phyloP scores from a whole-genome alignment of 2,797 vertebrate species.

The Threskiornis aethiopicus region DNA sequence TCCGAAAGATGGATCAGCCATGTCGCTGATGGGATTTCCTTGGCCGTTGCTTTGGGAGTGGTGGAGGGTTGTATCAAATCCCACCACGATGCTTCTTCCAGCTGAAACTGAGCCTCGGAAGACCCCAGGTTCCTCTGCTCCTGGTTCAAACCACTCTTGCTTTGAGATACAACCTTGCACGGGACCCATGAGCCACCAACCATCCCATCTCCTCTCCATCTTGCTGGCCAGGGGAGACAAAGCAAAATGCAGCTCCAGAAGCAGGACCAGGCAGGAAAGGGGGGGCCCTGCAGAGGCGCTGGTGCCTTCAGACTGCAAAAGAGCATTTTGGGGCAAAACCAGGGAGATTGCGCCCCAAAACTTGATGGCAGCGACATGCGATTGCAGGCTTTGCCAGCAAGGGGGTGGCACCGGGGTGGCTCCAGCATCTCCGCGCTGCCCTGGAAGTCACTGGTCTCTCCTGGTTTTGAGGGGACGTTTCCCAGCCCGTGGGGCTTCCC shows the following conservation, averaged over 20 bases:
- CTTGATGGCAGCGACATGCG: rapidly evolving
- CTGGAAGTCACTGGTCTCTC: neutral
- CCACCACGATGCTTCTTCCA: neutral
- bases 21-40: rapidly evolving
- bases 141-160: neutral
- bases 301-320: neutral
- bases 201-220: neutral
- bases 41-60: rapidly evolving
- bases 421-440: neutral
- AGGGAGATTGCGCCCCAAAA: rapidly evolving
- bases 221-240: neutral
- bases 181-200: neutral
- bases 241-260: neutral
- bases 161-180: neutral
- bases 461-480: neutral
- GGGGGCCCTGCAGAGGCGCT: rapidly evolving
- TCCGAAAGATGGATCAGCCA: neutral
- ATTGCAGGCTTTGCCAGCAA: neutral
- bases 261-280: neutral
- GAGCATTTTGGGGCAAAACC: neutral
- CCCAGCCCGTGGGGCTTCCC: neutral
- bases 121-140: neutral
- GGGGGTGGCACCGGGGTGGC: neutral
- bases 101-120: rapidly evolving
- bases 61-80: neutral